phyloP scores from a whole-genome alignment of 2,888 invertebrate genomes.

The Nomada goodeniana region DNA sequence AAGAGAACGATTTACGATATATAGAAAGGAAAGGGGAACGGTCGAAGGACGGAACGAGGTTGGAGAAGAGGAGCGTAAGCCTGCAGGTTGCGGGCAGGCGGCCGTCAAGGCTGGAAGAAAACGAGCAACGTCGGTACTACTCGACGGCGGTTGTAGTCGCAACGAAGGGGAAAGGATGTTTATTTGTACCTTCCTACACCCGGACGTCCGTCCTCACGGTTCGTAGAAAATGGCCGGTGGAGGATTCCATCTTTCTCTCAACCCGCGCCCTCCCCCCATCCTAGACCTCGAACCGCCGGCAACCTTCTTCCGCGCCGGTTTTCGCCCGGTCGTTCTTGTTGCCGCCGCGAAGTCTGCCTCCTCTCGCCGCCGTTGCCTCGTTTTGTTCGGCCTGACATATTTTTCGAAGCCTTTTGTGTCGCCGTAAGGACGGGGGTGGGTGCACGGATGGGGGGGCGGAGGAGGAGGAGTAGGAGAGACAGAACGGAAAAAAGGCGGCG shows the following conservation, averaged over 20 bases:
- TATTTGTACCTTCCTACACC: slow-evolving; percentile 72
- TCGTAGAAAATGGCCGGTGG: slow-evolving; percentile 59
- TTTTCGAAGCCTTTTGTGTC: slow-evolving; percentile 74
- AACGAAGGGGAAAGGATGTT: slow-evolving; percentile 63
- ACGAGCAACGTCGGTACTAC: slow-evolving; percentile 50
- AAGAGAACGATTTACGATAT: slow-evolving; percentile 17
- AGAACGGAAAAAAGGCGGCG: slow-evolving; percentile 27
- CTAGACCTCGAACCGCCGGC: slow-evolving; percentile 8
- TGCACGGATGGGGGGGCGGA: too few species aligned
- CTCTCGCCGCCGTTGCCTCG: slow-evolving; percentile 51
- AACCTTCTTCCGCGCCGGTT: not conserved
- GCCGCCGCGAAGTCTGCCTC: slow-evolving; percentile 37
- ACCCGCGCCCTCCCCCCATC: slow-evolving; percentile 23
- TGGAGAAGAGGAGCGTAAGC: slow-evolving; percentile 36
- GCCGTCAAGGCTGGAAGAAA: slow-evolving; percentile 54
- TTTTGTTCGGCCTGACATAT: slow-evolving; percentile 76
- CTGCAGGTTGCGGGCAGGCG: slow-evolving; percentile 54
- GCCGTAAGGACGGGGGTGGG: slow-evolving; percentile 56
- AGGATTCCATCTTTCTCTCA: slow-evolving; percentile 26
- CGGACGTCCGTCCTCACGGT: slow-evolving; percentile 65
- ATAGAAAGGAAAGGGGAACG: slow-evolving; percentile 12
- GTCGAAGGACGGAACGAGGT: not conserved
- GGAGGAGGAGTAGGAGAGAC: slow-evolving; percentile 27
- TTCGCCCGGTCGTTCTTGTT: slow-evolving; percentile 28
- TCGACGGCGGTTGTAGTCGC: slow-evolving; percentile 36